Conservation (phyloP, 2,113 vertebrate genomes). For the Gambusia affinis region DNA sequence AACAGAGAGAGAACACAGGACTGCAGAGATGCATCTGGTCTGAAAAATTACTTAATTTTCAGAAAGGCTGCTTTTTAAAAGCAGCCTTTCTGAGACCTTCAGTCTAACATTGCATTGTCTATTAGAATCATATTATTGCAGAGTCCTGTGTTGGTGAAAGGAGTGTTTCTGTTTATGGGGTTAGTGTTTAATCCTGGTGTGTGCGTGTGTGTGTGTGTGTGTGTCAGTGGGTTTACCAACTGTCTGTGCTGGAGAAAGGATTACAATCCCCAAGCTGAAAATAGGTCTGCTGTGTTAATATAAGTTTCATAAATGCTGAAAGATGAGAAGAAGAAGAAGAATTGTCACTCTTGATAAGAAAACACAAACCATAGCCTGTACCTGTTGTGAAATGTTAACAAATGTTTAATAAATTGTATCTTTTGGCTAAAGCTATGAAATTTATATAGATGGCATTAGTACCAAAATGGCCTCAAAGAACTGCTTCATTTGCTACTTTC, state of each 20-base stretch:
- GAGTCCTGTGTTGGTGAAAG: slow-evolving; percentile 38
- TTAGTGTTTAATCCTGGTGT: slow-evolving; percentile 33
- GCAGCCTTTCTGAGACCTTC: slow-evolving; percentile 19
- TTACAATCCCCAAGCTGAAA: slow-evolving; percentile 9
- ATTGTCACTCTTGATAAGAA: neutral
- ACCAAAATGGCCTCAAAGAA: neutral
- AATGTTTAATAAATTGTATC: neutral
- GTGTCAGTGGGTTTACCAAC: neutral
- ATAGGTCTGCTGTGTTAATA: neutral
- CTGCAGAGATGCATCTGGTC: neutral
- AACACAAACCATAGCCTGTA: neutral
- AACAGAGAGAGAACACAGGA: neutral
- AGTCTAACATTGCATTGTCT: slow-evolving; percentile 33
- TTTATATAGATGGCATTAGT: neutral
- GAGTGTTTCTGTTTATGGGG: slow-evolving; percentile 20
- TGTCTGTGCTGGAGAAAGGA: slow-evolving; percentile 30
- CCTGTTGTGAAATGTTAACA: neutral
- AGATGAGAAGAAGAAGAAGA: neutral
- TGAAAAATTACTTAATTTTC: neutral
- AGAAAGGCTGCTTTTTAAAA: too few relatives aligned
- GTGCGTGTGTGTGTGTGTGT: neutral
- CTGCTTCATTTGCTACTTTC: neutral
- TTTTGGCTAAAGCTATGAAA: neutral
- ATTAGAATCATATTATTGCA: slow-evolving; percentile 1
- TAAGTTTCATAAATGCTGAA: neutral